A percentile compares a stretch with the other conserved stretches of the same genome.
Conservation (phyloP, 2,797 vertebrate genomes). For the Cryptoprocta ferox region DNA sequence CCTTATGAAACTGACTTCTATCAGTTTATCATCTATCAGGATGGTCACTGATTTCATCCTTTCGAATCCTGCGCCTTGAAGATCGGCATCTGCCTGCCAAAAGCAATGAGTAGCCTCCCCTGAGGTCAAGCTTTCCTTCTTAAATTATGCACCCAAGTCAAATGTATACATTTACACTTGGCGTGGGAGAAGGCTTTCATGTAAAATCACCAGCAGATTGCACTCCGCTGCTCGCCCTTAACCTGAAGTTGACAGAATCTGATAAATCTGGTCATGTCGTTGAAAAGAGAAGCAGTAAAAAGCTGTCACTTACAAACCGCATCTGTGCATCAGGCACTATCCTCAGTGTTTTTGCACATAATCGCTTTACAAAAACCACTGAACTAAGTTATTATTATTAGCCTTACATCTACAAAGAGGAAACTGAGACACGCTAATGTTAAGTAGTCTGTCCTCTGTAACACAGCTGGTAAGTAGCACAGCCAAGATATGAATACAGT, state of each 20-base stretch:
- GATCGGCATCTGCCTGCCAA: not conserved
- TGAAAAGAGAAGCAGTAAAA: not conserved
- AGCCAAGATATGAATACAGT: not conserved
- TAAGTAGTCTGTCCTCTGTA: not conserved
- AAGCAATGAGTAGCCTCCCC: not conserved
- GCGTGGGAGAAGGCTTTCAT: accelerated
- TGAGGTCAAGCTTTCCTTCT: not conserved
- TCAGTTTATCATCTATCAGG: not conserved
- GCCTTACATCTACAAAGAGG: not conserved
- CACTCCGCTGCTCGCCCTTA: not conserved
- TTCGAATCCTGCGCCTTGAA: constrained; percentile 7
- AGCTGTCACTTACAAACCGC: not conserved
- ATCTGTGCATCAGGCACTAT: not conserved
- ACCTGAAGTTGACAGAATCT: not conserved
- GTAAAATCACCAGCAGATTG: not conserved
- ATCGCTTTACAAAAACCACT: not conserved
- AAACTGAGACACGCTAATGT: not conserved
- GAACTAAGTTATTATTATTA: not conserved
- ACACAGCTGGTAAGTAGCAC: not conserved
- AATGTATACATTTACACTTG: not conserved
- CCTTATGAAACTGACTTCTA: constrained; percentile 34
- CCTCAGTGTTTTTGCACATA: not conserved
- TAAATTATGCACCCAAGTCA: not conserved
- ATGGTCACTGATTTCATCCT: not conserved
- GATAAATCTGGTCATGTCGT: not conserved